A percentile compares a stretch with the other conserved stretches of the same genome.
Conservation (phyloP, 2,113 vertebrate genomes). For the Ancistrus triradiatus region DNA sequence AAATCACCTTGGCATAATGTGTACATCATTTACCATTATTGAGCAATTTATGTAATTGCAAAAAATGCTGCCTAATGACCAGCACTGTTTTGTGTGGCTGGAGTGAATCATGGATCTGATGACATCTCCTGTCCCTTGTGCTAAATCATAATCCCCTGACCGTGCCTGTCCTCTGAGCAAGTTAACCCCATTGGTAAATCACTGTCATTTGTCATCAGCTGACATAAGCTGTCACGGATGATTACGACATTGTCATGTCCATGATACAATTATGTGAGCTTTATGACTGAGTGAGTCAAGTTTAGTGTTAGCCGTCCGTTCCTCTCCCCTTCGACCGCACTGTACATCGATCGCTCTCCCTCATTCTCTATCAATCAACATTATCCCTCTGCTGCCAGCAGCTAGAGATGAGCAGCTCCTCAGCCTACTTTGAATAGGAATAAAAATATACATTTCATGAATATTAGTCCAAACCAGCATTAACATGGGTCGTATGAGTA, state of each 20-base stretch:
- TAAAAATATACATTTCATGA: background rate
- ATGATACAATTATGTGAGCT: constrained; percentile 51
- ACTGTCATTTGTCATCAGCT: constrained; percentile 47
- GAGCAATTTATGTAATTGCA: constrained; percentile 30
- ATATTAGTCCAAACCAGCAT: background rate
- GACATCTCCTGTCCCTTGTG: constrained; percentile 27
- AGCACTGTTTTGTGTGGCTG: constrained; percentile 29
- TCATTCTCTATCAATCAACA: constrained; percentile 46
- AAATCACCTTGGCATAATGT: constrained; percentile 28
- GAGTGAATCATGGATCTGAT: constrained; percentile 40
- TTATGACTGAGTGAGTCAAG: constrained; percentile 52
- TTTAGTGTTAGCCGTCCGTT: constrained; percentile 47
- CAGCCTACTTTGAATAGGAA: constrained; percentile 18
- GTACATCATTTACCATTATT: constrained; percentile 20
- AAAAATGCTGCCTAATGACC: constrained; percentile 15
- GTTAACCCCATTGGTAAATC: constrained; percentile 50
- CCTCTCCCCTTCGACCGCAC: constrained; percentile 29
- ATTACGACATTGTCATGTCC: constrained; percentile 49
- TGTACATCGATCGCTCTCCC: constrained; percentile 29
- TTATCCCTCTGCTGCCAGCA: constrained; percentile 36
- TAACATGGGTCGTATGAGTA: too few relatives aligned
- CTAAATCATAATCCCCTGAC: constrained; percentile 53
- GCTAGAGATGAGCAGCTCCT: constrained; percentile 32
- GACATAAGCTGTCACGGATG: constrained; percentile 50
- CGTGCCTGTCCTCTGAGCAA: constrained; percentile 44